Evolutionary conservation across 2,888 invertebrate genomes (phyloP).

Genomic region (Nephrotoma guestfalica): DNA sequence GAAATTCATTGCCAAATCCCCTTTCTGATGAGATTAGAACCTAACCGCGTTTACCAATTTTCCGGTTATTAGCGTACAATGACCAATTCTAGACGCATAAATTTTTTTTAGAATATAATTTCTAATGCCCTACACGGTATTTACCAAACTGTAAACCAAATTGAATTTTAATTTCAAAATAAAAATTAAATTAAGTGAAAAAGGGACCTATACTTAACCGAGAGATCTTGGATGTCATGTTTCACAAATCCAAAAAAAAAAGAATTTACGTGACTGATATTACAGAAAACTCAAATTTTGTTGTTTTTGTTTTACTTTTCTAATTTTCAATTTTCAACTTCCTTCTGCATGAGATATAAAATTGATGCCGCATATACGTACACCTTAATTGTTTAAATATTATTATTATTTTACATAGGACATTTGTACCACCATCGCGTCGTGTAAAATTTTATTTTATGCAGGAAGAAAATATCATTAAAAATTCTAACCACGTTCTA

Average conservation of each 20-base stretch:
- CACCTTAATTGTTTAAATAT: not conserved
- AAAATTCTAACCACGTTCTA: not conserved
- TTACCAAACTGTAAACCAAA: not conserved
- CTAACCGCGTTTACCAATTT: too few species aligned
- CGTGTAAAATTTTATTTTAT: not conserved
- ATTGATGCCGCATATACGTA: not conserved
- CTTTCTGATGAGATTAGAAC: too few species aligned
- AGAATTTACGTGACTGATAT: not conserved
- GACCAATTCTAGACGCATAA: too few species aligned
- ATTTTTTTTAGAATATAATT: too few species aligned
- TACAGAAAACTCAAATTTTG: not conserved
- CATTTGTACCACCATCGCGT: not conserved
- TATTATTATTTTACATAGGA: not conserved
- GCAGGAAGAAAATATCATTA: not conserved
- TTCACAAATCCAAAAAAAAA: not conserved
- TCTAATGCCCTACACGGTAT: too few species aligned
- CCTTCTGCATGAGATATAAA: not conserved
- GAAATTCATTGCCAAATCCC: too few species aligned
- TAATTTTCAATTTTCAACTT: not conserved
- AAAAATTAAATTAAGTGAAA: not conserved
- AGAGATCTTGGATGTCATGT: not conserved
- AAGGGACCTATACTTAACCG: not conserved
- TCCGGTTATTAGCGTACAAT: too few species aligned
- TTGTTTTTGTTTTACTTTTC: not conserved
- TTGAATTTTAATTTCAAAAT: not conserved